Conservation (phyloP, 2,888 invertebrate species). For the Lampropteryx suffumata region DNA sequence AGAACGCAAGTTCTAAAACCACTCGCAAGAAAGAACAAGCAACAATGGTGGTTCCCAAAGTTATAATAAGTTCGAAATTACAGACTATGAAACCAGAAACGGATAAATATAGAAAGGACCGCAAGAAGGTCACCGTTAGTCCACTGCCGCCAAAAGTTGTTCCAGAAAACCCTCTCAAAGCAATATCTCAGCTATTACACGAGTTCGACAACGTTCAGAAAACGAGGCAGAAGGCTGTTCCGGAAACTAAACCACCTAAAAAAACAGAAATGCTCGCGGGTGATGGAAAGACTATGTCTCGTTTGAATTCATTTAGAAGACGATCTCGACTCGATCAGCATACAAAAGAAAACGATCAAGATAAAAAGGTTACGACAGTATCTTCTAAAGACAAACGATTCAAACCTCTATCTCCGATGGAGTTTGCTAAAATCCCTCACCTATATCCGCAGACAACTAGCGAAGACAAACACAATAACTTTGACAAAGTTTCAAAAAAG, state of each 20-base stretch:
- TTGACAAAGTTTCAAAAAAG: constrained; percentile 44
- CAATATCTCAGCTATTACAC: constrained; percentile 68
- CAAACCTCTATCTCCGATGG: constrained; percentile 26
- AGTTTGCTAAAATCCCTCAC: constrained; percentile 26
- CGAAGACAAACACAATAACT: constrained; percentile 40
- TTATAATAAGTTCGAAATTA: constrained; percentile 59
- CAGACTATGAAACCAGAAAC: constrained; percentile 41
- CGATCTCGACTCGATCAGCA: constrained; percentile 49
- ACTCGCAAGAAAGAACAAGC: constrained; percentile 36
- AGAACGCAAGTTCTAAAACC: constrained; percentile 20
- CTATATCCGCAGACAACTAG: constrained; percentile 21
- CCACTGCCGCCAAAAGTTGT: constrained; percentile 34
- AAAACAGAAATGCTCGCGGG: constrained; percentile 42
- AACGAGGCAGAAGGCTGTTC: constrained; percentile 45
- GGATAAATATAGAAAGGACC: constrained; percentile 48
- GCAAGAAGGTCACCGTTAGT: constrained; percentile 38
- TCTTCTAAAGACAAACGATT: constrained; percentile 36
- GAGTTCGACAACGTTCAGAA: constrained; percentile 68
- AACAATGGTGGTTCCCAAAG: constrained; percentile 55
- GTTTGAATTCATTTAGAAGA: constrained; percentile 42
- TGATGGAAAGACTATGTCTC: constrained; percentile 39
- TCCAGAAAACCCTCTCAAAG: constrained; percentile 63
- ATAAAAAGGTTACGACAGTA: constrained; percentile 28
- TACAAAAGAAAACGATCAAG: constrained; percentile 37
- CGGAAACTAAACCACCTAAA: constrained; percentile 45